These are phyloP conservation scores for Salvelinus namaycush DNA, from an alignment of 2,113 vertebrate species.

Conservation along the genomic window DNA sequence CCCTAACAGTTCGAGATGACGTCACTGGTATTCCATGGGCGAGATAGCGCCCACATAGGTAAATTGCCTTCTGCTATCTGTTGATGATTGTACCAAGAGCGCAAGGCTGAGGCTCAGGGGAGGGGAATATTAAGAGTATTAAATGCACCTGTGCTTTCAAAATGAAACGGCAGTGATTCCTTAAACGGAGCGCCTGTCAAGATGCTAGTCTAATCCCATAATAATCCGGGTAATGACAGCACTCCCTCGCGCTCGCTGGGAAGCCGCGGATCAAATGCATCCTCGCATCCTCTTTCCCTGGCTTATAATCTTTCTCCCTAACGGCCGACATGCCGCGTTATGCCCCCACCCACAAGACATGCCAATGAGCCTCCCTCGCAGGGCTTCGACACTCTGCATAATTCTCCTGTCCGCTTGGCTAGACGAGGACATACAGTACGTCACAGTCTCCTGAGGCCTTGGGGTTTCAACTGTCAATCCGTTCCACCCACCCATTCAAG, in stretches of 20 bases:
- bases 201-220: conserved; percentile 44
- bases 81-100: conserved; percentile 29
- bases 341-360: background rate
- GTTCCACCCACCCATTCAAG: no score
- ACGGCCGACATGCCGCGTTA: background rate
- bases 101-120: background rate
- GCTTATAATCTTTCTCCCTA: background rate
- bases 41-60: no score
- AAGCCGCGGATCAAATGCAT: background rate
- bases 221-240: conserved; percentile 48
- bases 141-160: conserved; percentile 11
- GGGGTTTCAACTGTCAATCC: background rate
- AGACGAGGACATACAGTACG: background rate
- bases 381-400: background rate
- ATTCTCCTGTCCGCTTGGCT: background rate
- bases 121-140: conserved; percentile 16
- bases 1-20: no score
- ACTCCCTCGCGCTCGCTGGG: background rate
- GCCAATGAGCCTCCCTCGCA: background rate
- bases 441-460: background rate
- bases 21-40: background rate
- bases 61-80: background rate
- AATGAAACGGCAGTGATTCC: conserved; percentile 2
- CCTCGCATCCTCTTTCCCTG: background rate
- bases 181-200: conserved; percentile 16